Base-by-base conservation (phyloP, 2,888 invertebrate species). In the Alentia gelatinosa region DNA sequence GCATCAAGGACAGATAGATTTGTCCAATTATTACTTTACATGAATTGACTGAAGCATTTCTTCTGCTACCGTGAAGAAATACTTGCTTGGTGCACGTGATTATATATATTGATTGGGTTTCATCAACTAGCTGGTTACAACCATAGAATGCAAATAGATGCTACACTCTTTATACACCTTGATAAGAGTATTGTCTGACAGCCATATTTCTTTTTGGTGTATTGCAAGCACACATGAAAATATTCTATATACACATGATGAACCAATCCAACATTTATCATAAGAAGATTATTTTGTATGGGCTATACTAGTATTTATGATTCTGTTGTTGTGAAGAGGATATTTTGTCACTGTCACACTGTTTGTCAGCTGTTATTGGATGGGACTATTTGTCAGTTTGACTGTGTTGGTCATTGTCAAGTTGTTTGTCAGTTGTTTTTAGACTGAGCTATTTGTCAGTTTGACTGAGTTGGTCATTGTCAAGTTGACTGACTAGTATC, bases 121-220 rank as follows among this genome's bases (percentile, higher is more conserved):
- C 47, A 86, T 79, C 39, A 39, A 79, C 79, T 79, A 39, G 23
- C 79, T 79, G 79, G 79, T 79, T 37, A 79, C 79, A 37, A 35
- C 79, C 79, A 79, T 79, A 68, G 68, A 39, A 79, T 37, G 39
- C 37, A 79, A 37, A 79, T 35, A 37, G 19, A 79, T 79, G 39
- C 39, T 79, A 79, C 79, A 37, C 79, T 33, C n/a, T 68, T 56
- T n/a, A n/a, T n/a, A n/a, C n/a, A n/a, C n/a, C n/a, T n/a, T n/a
- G n/a, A n/a, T n/a, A n/a, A n/a, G n/a, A n/a, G n/a, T n/a, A n/a
- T n/a, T n/a, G n/a, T n/a, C n/a, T n/a, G n/a, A n/a, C n/a, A n/a
- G n/a, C n/a, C n/a, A n/a, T n/a, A n/a, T n/a, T n/a, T n/a, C n/a
- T n/a, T n/a, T n/a, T n/a, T n/a, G n/a, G n/a, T n/a, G n/a, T n/a